These are phyloP conservation scores for Stichodactyla helianthus DNA, from an alignment of 64 coral and sea anemone species.

Conservation along the genomic window DNA sequence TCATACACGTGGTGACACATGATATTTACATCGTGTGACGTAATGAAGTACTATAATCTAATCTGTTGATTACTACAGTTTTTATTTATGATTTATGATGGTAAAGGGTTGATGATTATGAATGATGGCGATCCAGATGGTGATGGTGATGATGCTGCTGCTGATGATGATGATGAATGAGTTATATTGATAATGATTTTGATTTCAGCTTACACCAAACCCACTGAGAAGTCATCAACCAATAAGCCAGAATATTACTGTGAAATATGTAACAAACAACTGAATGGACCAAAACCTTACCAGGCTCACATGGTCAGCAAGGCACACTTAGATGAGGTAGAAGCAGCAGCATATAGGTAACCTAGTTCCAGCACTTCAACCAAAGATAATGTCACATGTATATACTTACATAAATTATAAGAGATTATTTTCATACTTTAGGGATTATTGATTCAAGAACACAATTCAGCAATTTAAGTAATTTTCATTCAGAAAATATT, in stretches of 20 bases:
- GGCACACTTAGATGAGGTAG: conserved; percentile 90
- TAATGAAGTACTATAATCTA: too few relatives aligned
- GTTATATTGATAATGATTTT: not conserved
- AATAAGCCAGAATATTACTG: conserved; percentile 55
- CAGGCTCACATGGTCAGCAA: conserved; percentile 87
- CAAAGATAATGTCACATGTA: not conserved
- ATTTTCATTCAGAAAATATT: too few relatives aligned
- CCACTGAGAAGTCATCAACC: not conserved
- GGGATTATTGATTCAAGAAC: too few relatives aligned
- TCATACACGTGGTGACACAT: too few relatives aligned
- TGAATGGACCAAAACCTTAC: conserved; percentile 91
- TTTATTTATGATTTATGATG: too few relatives aligned
- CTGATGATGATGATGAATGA: too few relatives aligned
- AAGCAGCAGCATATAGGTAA: not conserved
- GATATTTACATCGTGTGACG: too few relatives aligned
- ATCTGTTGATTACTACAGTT: too few relatives aligned
- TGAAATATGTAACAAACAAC: conserved; percentile 79
- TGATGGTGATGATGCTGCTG: too few relatives aligned
- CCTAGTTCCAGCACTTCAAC: not conserved
- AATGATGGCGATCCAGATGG: too few relatives aligned
- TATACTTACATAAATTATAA: not conserved
- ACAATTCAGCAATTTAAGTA: too few relatives aligned
- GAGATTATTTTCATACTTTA: not conserved
- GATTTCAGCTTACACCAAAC: conserved; percentile 39
- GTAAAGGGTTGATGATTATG: too few relatives aligned